These are phyloP conservation scores for Polypterus senegalus DNA, from an alignment of 2,113 vertebrate species.

Conservation along the genomic window DNA sequence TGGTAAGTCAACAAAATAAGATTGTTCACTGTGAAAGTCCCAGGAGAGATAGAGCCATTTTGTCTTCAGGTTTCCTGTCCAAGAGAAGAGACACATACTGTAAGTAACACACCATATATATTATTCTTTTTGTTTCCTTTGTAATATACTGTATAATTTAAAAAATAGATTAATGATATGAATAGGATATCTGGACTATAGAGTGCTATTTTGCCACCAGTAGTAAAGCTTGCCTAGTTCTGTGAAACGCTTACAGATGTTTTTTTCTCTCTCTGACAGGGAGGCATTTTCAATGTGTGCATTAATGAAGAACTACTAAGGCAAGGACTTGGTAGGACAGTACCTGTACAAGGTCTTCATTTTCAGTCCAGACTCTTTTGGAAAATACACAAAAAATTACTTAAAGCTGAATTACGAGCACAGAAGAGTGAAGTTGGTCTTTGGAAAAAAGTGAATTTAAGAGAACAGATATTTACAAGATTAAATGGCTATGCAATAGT, in stretches of 20 bases:
- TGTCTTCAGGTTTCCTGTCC: too few species aligned
- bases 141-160: too few species aligned
- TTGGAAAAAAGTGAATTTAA: slow-evolving; percentile 64
- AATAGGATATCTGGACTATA: too few species aligned
- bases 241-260: background rate
- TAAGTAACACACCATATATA: background rate
- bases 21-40: background rate
- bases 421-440: slow-evolving; percentile 66
- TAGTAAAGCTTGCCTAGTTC: too few species aligned
- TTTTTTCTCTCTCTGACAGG: slow-evolving; percentile 41
- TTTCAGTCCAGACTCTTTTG: slow-evolving; percentile 58
- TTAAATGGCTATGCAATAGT: slow-evolving; percentile 38
- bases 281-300: slow-evolving; percentile 47
- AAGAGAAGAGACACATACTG: background rate
- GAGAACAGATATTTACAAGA: slow-evolving; percentile 34
- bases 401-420: slow-evolving; percentile 72
- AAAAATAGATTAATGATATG: too few species aligned
- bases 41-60: too few species aligned
- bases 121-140: too few species aligned
- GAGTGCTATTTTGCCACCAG: too few species aligned
- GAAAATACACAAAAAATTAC: slow-evolving; percentile 69
- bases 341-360: slow-evolving; percentile 49
- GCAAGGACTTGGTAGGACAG: slow-evolving; percentile 65
- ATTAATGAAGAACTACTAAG: slow-evolving; percentile 75
- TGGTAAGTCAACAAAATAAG: slow-evolving; percentile 39